These are phyloP conservation scores for Pelobates cultripes DNA, from an alignment of 2,797 vertebrate genomes.

Conservation along the genomic window DNA sequence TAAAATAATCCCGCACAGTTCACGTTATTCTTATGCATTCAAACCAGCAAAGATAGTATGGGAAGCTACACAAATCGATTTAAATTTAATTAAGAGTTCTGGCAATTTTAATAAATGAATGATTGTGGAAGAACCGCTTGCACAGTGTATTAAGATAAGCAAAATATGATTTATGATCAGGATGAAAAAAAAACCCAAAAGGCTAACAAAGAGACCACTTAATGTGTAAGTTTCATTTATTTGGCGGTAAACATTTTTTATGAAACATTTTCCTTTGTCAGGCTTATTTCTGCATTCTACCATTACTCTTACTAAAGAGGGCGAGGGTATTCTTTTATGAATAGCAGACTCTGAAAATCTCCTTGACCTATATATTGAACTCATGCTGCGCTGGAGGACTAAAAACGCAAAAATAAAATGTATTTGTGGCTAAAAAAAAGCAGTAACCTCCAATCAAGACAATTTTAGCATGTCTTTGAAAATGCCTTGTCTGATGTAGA, in stretches of 20 bases:
- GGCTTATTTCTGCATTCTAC: constrained; percentile 1
- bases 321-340: constrained; percentile 9
- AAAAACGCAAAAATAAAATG: constrained; percentile 2
- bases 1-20: too few species aligned
- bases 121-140: neutral
- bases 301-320: neutral
- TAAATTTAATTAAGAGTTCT: neutral
- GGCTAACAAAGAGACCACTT: neutral
- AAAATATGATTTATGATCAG: neutral
- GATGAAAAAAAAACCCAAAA: neutral
- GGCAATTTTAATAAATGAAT: neutral
- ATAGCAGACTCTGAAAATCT: constrained; percentile 15
- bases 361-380: constrained; percentile 25
- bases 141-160: neutral
- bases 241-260: constrained; percentile 3
- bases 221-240: neutral
- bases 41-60: too few species aligned
- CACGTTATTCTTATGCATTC: too few species aligned
- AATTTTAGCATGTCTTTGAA: neutral
- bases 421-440: neutral
- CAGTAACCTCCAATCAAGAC: neutral
- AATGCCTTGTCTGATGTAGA: neutral
- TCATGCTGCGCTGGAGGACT: neutral
- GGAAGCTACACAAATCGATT: too few species aligned
- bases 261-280: neutral